Percentiles rank a stretch among this genome's conserved stretches.
Evolutionary conservation across 2,113 vertebrate species (phyloP).

Genomic region (Cacatua alba): DNA sequence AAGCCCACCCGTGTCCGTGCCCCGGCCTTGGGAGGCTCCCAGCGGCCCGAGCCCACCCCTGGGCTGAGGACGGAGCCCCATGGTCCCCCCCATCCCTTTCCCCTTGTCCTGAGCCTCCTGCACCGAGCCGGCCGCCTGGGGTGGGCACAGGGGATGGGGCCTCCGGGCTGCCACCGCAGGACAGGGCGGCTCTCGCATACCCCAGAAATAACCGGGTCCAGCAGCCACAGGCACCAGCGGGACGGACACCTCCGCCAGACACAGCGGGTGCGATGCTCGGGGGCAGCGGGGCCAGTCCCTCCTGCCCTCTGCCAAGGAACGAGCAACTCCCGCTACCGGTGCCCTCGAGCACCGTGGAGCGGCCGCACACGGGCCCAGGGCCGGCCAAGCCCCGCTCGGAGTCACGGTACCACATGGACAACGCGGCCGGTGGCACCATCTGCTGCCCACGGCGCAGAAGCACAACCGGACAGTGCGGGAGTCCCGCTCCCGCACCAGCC

Average conservation of each 20-base stretch:
- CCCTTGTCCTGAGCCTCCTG: background rate
- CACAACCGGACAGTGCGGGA: accelerated
- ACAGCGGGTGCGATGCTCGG: accelerated
- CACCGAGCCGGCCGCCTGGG: slow-evolving; percentile 22
- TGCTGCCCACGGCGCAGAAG: background rate
- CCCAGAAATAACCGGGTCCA: background rate
- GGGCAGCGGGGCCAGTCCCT: background rate
- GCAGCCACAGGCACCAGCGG: accelerated
- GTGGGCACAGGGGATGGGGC: background rate
- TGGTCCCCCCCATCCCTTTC: background rate
- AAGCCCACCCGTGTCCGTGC: background rate
- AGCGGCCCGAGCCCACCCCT: background rate
- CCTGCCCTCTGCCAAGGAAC: background rate
- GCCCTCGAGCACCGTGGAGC: accelerated
- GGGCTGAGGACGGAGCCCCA: no score
- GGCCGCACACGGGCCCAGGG: accelerated
- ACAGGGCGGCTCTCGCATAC: background rate
- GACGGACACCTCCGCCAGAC: accelerated
- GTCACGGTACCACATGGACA: accelerated
- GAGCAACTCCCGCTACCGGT: accelerated
- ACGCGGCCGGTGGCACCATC: background rate
- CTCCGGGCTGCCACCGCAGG: accelerated
- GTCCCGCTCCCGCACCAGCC: background rate
- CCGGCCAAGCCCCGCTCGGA: accelerated
- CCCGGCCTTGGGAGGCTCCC: background rate